These are phyloP conservation scores for Ditula angustiorana DNA, from an alignment of 2,888 invertebrate species.

Conservation along the genomic window DNA sequence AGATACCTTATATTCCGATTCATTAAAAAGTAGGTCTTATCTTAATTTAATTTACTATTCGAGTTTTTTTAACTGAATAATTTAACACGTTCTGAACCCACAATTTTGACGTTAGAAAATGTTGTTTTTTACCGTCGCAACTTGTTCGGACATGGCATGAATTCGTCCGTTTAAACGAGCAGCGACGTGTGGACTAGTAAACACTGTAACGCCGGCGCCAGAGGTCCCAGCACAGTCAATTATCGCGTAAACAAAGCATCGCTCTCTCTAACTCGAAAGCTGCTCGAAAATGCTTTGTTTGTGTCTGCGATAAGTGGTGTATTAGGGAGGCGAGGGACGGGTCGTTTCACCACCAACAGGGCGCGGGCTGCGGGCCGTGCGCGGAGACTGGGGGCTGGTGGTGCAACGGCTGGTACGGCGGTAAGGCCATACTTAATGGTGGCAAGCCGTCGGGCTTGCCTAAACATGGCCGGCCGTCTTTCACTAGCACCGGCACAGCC, in stretches of 20 bases:
- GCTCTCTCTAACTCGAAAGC: neutral
- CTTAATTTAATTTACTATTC: slow-evolving; percentile 62
- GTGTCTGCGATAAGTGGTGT: neutral
- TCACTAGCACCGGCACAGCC: slow-evolving; percentile 96
- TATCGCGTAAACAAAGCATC: neutral
- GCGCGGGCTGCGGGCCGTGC: slow-evolving; percentile 70
- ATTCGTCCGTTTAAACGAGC: slow-evolving; percentile 33
- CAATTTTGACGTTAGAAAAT: slow-evolving; percentile 37
- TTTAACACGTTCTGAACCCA: slow-evolving; percentile 39
- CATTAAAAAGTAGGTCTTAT: slow-evolving; percentile 39
- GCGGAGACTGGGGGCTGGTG: slow-evolving; percentile 72
- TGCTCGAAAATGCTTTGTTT: neutral
- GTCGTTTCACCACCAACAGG: slow-evolving; percentile 85
- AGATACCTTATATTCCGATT: slow-evolving; percentile 66
- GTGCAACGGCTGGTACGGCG: slow-evolving; percentile 80
- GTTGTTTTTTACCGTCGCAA: slow-evolving; percentile 35
- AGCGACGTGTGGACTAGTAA: slow-evolving; percentile 68
- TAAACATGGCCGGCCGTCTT: slow-evolving; percentile 96
- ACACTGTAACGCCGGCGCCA: slow-evolving; percentile 50
- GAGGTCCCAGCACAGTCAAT: neutral
- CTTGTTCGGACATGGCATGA: slow-evolving; percentile 35
- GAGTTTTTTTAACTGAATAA: slow-evolving; percentile 63
- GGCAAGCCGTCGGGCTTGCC: slow-evolving; percentile 84
- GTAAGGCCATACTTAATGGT: slow-evolving; percentile 77
- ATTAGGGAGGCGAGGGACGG: slow-evolving; percentile 39